These are phyloP conservation scores for Hoplias malabaricus DNA, from an alignment of 2,113 vertebrate genomes.

Conservation along the genomic window DNA sequence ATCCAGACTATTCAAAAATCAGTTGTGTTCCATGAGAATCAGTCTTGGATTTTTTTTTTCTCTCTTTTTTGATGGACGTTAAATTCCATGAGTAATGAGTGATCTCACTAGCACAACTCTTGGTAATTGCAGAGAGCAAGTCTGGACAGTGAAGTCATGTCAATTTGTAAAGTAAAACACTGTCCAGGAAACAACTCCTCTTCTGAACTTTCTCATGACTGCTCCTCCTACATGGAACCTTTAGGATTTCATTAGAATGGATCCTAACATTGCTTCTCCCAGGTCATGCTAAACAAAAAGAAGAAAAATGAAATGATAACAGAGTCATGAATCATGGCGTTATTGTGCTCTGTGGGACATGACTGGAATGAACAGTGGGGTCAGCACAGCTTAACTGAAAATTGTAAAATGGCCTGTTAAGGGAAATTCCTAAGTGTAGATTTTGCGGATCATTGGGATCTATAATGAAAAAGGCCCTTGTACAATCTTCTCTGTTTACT, in stretches of 20 bases:
- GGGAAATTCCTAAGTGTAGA: background rate
- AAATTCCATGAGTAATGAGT: background rate
- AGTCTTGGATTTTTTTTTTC: background rate
- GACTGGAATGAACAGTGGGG: background rate
- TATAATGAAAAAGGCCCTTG: background rate
- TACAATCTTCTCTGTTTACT: background rate
- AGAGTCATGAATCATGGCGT: conserved; percentile 7
- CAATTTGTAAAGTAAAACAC: background rate
- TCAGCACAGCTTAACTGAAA: background rate
- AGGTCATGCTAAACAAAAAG: background rate
- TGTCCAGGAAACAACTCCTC: conserved; percentile 27
- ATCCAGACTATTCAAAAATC: no score
- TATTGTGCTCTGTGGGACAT: background rate
- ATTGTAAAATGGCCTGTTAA: background rate
- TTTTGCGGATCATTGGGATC: background rate
- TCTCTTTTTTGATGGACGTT: background rate
- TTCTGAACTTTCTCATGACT: conserved; percentile 45
- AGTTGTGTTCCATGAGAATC: no score
- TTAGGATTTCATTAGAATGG: background rate
- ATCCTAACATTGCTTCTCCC: background rate
- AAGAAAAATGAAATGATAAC: background rate
- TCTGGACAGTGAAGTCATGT: conserved; percentile 26
- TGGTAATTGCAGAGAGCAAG: conserved; percentile 1
- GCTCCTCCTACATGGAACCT: conserved; percentile 14
- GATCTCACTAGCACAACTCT: background rate